These are phyloP conservation scores for Augochlorella aurata DNA, from an alignment of 2,888 invertebrate species.

Conservation along the genomic window DNA sequence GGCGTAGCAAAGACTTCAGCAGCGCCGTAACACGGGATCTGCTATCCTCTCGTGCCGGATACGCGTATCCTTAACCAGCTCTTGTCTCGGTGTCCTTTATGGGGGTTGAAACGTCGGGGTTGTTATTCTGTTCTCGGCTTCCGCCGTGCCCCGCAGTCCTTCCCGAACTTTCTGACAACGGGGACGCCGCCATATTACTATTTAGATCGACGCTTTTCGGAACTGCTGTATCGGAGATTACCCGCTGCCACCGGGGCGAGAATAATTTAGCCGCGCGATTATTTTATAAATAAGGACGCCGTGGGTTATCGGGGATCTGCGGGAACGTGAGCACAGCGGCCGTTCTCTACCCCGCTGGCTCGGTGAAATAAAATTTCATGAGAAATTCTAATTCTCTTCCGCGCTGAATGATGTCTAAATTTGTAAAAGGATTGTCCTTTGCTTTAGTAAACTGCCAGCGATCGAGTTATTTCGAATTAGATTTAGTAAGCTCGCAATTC, in stretches of 20 bases:
- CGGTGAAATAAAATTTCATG: not conserved
- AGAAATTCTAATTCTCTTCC: not conserved
- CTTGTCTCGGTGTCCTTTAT: constrained; percentile 74
- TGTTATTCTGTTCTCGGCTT: constrained; percentile 20
- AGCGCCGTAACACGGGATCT: constrained; percentile 70
- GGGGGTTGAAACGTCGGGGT: constrained; percentile 67
- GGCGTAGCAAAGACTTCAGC: constrained; percentile 75
- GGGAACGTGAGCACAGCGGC: not conserved
- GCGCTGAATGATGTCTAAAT: not conserved
- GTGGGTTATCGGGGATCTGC: constrained; percentile 2
- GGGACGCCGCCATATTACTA: not conserved
- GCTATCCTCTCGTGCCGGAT: constrained; percentile 66
- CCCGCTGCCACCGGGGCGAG: not conserved
- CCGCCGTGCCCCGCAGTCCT: not conserved
- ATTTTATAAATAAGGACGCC: not conserved
- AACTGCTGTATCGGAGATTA: constrained; percentile 10
- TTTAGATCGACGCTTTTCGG: not conserved
- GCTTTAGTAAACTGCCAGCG: no score
- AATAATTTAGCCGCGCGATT: not conserved
- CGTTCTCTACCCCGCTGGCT: not conserved
- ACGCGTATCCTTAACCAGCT: constrained; percentile 62
- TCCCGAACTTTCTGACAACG: constrained; percentile 17
- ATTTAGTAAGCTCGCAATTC: not conserved
- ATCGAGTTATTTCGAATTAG: not conserved
- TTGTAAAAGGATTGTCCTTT: not conserved